Evolutionary conservation across 2,113 vertebrate genomes (phyloP).

Genomic region (Echinops telfairi): DNA sequence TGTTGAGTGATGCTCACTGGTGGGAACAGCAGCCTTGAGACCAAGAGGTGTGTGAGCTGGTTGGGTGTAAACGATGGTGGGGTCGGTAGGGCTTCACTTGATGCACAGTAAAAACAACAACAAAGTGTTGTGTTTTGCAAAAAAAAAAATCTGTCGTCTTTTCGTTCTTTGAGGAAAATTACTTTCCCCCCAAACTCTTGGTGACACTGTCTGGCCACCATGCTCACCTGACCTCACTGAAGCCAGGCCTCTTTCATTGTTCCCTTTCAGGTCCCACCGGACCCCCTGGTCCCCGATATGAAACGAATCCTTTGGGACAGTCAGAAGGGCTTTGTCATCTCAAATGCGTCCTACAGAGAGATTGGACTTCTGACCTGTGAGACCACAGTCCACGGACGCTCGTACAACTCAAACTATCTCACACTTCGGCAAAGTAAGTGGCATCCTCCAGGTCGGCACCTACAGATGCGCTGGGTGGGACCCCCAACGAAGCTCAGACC

Average conservation of each 20-base stretch:
- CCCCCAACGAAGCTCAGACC: no score
- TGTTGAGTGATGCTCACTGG: no score
- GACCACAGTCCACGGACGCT: constrained; percentile 83
- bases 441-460: not conserved
- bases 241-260: not conserved
- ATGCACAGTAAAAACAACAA: no score
- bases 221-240: constrained; percentile 6
- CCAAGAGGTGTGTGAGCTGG: no score
- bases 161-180: constrained; percentile 57
- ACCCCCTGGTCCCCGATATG: constrained; percentile 88
- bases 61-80: no score
- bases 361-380: constrained; percentile 94
- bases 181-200: not conserved
- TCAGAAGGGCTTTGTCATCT: constrained; percentile 93
- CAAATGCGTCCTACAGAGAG: constrained; percentile 90
- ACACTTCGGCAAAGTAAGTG: constrained; percentile 91
- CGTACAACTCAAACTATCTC: constrained; percentile 89
- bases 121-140: no score
- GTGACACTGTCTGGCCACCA: not conserved
- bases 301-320: constrained; percentile 94
- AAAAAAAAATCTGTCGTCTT: not conserved
- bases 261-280: constrained; percentile 88
- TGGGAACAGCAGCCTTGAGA: no score
- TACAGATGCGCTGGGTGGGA: no score
- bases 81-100: no score